Evolutionary conservation across 2,113 vertebrate species (phyloP).

Genomic region (Tupaia chinensis): DNA sequence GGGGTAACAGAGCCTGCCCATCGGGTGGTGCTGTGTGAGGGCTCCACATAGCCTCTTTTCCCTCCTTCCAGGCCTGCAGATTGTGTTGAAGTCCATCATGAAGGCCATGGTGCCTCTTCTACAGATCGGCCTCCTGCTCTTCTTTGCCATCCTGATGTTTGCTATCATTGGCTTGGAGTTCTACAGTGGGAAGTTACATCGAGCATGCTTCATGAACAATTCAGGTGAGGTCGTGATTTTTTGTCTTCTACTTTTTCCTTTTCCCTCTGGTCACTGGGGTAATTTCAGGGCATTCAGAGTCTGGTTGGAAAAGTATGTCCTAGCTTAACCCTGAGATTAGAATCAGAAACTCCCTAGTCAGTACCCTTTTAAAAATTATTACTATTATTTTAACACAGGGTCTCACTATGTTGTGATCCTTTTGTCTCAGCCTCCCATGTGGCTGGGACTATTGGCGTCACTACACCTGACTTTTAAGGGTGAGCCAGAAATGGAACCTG

Average conservation of each 20-base stretch:
- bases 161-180: conserved; percentile 99
- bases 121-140: conserved; percentile 97
- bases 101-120: conserved; percentile 99
- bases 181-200: conserved; percentile 97
- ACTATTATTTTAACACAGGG: no score
- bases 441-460: no score
- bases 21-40: background rate
- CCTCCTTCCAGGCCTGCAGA: conserved; percentile 93
- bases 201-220: conserved; percentile 92
- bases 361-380: background rate
- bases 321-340: background rate
- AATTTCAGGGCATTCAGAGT: background rate
- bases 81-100: conserved; percentile 99
- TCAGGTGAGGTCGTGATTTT: conserved; percentile 84
- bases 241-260: background rate
- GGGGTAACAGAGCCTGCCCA: background rate
- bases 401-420: no score
- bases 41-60: background rate
- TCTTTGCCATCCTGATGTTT: conserved; percentile 99
- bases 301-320: background rate
- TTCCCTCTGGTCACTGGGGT: background rate
- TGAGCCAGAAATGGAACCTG: no score
- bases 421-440: no score
- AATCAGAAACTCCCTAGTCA: background rate
- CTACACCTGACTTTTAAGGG: no score